A percentile compares a stretch with the other conserved stretches of the same genome.
These are phyloP conservation scores for Spatula versicolor DNA, from an alignment of 2,797 vertebrate genomes.

Conservation along the genomic window DNA sequence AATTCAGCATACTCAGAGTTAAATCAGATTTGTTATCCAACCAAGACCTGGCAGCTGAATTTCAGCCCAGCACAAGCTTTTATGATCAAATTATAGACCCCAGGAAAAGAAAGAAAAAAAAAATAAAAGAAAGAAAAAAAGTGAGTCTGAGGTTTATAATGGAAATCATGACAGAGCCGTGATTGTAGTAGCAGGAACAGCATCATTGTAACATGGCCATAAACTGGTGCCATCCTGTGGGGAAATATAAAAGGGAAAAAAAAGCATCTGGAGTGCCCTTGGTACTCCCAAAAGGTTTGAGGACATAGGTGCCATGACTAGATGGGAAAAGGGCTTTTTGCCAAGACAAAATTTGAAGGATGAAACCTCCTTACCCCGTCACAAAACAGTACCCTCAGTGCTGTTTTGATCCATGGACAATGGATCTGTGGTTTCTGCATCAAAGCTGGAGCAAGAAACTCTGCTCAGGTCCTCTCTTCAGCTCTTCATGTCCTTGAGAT, in stretches of 20 bases:
- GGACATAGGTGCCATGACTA: not conserved
- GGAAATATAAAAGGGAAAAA: not conserved
- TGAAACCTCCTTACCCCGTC: not conserved
- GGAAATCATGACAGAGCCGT: slow-evolving; percentile 24
- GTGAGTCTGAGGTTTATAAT: not conserved
- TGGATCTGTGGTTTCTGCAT: not conserved
- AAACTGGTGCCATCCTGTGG: not conserved
- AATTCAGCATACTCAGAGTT: not conserved
- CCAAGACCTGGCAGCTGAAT: slow-evolving; percentile 25
- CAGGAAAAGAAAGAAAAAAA: not conserved
- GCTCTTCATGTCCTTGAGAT: not conserved
- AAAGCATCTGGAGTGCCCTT: not conserved
- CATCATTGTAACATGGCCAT: not conserved
- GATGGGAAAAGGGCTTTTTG: not conserved
- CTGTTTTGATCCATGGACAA: too few relatives aligned
- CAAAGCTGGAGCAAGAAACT: not conserved
- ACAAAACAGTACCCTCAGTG: not conserved
- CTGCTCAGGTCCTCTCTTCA: not conserved
- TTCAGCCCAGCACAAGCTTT: slow-evolving; percentile 36
- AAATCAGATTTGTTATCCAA: not conserved
- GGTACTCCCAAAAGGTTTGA: not conserved
- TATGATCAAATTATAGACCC: slow-evolving; percentile 8
- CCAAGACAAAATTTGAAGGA: not conserved
- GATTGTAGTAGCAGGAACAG: slow-evolving; percentile 25
- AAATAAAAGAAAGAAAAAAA: not conserved